A percentile compares a stretch with the other conserved stretches of the same genome.
Evolutionary conservation across 2,888 invertebrate genomes (phyloP).

Genomic region (Tipula lateralis): DNA sequence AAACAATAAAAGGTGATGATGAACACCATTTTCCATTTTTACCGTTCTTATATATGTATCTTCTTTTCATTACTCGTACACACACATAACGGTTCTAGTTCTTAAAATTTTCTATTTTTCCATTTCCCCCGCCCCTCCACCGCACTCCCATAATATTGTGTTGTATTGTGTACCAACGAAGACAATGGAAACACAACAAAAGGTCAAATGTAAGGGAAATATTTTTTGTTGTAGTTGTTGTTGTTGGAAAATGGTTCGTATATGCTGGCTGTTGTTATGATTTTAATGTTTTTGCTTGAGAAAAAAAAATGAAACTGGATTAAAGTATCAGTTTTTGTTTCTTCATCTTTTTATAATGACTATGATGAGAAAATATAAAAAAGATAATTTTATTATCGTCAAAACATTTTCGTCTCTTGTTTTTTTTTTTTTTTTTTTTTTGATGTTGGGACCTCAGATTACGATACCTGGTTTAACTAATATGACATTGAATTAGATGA

Average conservation of each 20-base stretch:
- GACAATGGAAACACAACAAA: background rate
- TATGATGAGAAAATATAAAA: background rate
- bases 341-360: background rate
- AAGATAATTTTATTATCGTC: background rate
- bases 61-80: too few relatives aligned
- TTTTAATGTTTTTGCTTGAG: background rate
- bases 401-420: background rate
- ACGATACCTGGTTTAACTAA: background rate
- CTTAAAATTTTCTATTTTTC: too few relatives aligned
- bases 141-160: too few relatives aligned
- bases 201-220: background rate
- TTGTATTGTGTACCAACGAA: background rate
- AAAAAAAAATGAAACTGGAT: background rate
- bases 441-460: background rate
- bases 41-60: too few relatives aligned
- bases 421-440: background rate
- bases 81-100: too few relatives aligned
- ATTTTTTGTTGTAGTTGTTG: background rate
- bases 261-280: background rate
- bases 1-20: too few relatives aligned
- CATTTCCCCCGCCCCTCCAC: too few relatives aligned
- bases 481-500: background rate
- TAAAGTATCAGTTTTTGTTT: constrained; percentile 15
- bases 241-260: too few relatives aligned
- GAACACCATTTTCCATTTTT: too few relatives aligned